Conservation (phyloP, 2,888 invertebrate genomes). For the Nasonia oneida region DNA sequence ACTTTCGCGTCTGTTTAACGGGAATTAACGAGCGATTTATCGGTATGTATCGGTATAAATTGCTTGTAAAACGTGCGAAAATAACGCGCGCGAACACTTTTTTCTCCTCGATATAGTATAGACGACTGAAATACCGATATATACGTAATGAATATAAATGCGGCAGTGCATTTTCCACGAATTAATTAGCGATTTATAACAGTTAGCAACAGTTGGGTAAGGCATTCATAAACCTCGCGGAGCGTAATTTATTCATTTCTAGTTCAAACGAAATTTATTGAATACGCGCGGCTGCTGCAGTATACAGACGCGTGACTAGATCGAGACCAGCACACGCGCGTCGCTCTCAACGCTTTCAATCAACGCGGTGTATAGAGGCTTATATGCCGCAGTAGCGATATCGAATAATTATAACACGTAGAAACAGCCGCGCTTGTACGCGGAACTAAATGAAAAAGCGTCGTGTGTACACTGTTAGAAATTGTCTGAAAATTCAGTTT, state of each 20-base stretch:
- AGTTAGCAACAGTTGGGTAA: no score
- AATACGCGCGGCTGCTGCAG: neutral
- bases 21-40: neutral
- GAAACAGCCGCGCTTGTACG: neutral
- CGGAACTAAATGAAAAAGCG: neutral
- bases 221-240: no score
- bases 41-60: neutral
- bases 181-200: slow-evolving; percentile 7
- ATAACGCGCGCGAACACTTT: neutral
- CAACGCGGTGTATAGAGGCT: neutral
- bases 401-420: neutral
- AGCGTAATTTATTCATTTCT: neutral
- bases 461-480: neutral
- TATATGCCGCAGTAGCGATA: neutral
- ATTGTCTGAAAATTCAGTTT: no score
- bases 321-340: neutral
- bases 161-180: neutral
- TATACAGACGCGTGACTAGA: neutral
- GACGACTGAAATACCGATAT: neutral
- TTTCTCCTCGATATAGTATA: no score
- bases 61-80: neutral
- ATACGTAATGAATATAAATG: neutral
- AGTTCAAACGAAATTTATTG: neutral
- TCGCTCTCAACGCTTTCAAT: neutral
- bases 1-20: neutral